Evolutionary conservation across 2,113 vertebrate genomes (phyloP), one percentile per base, ranked within the genome.

Genomic region (Pelvicachromis taeniatus): DNA sequence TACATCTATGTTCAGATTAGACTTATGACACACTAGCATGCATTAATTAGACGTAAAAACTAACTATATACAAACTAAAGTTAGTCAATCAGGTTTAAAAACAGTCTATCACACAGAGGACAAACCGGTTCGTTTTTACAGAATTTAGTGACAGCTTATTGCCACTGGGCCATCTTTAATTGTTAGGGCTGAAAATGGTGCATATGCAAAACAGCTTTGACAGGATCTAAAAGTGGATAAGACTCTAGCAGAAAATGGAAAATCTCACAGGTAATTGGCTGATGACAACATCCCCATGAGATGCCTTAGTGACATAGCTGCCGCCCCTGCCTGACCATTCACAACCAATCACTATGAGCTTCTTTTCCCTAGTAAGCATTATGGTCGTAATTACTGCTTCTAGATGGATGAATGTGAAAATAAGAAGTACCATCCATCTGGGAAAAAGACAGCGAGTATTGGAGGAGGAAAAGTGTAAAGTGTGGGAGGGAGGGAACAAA

Each of bases 71-170:
- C 33, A 63, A 63, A 63, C 59, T 31, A 31, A 31, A 31, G 92
- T 93, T 88, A 93, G 94, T 92, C 86, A 92, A 82, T 70, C 58
- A 35, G 82, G 59, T 79, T 84, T 50, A 10, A 82, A 75, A 82
- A 23, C 48, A 75, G 82, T 81, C 59, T 82, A 79, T 85, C 82
- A 70, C 56, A 33, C 38, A 12, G 53, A 81, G 70, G 79, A 38
- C 11, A 6, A 80, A 52, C 16, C n/a, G n/a, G 86, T 80, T 80
- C 48, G n/a, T n/a, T n/a, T n/a, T n/a, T n/a, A n/a, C n/a, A n/a
- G n/a, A n/a, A 89, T 88, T 21, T 38, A 78, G 9, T 58, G 79
- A 88, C 17, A 54, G 80, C 61, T 52, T 9, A 75, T 0, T 23
- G 81, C 70, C 73, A 48, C 40, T 19, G 81, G 84, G 35, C 8